Evolutionary conservation across 2,113 vertebrate genomes (phyloP), one percentile per base, ranked within the genome.

Genomic region (Myocastor coypus): DNA sequence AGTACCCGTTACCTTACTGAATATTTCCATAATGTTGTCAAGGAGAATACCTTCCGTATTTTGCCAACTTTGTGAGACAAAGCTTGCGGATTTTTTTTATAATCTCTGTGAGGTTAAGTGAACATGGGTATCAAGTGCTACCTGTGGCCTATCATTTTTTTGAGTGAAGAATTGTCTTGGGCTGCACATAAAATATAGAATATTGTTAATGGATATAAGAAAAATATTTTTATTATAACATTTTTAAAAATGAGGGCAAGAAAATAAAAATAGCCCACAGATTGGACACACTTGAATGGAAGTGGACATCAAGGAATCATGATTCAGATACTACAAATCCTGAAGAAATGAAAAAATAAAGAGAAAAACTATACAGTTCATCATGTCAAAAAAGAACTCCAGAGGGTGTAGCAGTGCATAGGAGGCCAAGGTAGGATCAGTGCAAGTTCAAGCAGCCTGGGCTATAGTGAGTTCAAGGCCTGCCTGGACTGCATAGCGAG

Each of bases 31-130:
- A 83, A 64, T 9, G 68, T 55, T 5, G 2, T 75, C 57, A 82
- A 92, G 80, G 20, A 93, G 77, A 86, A 92, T 17, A 68, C 0
- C 19, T 42, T 91, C 64, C 40, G 52, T 0, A 42, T 91, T 95
- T 81, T 89, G 57, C 20, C 81, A 92, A 64, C 37, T 75, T 73
- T 83, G 19, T 85, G 32, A 94, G 40, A 61, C 22, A 68, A 77
- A 92, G 42, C 40, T 59, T 40, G n/a, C 7, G 81, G 24, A 52
- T n/a, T 64, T 93, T n/a, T 71, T 90, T 94, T 85, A 91, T 55
- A 19, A 96, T 12, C 42, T 80, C 2, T 32, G 57, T 92, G 28
- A 81, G 24, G 24, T 66, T 88, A 42, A 89, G 30, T 69, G 69
- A 82, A 57, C 24, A 2, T 68, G 28, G 4, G 32, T 73, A 50